Evolutionary conservation across 2,113 vertebrate species (phyloP).

Genomic region (Tonatia bakeri): DNA sequence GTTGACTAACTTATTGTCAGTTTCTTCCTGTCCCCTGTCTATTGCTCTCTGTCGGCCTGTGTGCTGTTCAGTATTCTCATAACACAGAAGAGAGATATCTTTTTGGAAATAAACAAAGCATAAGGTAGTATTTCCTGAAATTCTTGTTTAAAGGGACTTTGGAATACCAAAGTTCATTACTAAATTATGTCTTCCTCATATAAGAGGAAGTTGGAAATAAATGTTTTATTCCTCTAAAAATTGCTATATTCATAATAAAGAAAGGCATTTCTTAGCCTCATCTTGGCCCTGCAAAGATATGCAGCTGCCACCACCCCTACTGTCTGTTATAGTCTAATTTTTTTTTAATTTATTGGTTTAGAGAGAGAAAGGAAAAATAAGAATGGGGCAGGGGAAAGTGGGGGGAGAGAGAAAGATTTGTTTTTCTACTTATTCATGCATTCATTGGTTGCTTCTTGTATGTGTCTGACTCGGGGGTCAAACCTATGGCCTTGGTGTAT

Average conservation of each 20-base stretch:
- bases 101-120: neutral
- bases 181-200: neutral
- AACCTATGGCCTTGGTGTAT: no score
- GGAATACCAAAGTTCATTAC: neutral
- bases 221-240: neutral
- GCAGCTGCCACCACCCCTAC: neutral
- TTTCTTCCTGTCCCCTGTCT: neutral
- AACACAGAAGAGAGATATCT: neutral
- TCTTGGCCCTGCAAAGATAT: neutral
- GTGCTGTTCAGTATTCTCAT: neutral
- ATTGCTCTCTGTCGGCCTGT: neutral
- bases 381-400: no score
- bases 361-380: no score
- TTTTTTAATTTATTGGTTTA: no score
- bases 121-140: neutral
- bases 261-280: neutral
- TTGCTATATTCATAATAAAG: neutral
- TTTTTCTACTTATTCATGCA: no score
- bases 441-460: no score
- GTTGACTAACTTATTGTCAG: neutral
- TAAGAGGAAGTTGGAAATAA: constrained; percentile 6
- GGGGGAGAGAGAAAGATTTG: no score
- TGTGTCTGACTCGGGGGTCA: no score
- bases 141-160: neutral
- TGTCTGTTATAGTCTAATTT: neutral